phyloP scores from a whole-genome alignment of 2,113 vertebrate species.

The Vulpes vulpes region DNA sequence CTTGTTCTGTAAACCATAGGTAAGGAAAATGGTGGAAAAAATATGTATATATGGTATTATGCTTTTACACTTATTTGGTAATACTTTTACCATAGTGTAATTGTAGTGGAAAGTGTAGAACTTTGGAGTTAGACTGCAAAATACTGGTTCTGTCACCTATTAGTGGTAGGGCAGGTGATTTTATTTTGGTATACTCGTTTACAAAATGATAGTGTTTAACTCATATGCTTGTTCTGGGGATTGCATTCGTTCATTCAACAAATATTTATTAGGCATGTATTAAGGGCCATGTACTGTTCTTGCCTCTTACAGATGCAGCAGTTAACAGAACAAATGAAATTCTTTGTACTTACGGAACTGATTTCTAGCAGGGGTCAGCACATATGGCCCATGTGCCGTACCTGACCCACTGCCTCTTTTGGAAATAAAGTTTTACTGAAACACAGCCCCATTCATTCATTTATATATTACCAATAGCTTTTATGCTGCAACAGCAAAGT shows the following conservation, averaged over 20 bases:
- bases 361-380: background rate
- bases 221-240: background rate
- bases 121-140: background rate
- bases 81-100: background rate
- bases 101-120: background rate
- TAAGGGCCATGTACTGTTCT: background rate
- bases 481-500: background rate
- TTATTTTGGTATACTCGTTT: background rate
- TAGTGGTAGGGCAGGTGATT: background rate
- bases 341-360: background rate
- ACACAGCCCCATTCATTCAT: background rate
- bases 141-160: background rate
- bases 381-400: background rate
- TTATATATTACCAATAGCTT: background rate
- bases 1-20: background rate
- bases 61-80: background rate
- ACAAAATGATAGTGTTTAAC: constrained; percentile 24
- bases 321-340: constrained; percentile 9
- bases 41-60: background rate
- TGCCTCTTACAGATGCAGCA: background rate
- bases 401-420: background rate
- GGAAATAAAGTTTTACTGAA: constrained; percentile 24
- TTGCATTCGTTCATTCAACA: background rate
- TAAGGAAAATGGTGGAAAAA: background rate
- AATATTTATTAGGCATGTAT: background rate